A percentile compares a stretch with the other conserved stretches of the same genome.
phyloP scores from a whole-genome alignment of 2,888 invertebrate genomes.

The Sepioteuthis lessoniana region DNA sequence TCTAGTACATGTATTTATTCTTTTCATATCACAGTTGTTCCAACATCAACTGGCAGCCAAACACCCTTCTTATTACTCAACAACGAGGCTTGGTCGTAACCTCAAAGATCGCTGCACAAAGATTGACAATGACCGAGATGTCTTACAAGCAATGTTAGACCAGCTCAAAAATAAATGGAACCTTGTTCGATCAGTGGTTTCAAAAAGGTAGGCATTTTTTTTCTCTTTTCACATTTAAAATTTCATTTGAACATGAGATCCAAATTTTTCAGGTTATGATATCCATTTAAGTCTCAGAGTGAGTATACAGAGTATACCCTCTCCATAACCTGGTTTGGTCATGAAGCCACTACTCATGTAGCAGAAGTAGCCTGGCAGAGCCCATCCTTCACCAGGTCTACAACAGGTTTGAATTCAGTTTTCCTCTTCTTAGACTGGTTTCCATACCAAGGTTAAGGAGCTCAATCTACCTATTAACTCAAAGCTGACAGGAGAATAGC shows the following conservation, averaged over 20 bases:
- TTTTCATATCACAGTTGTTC: slow-evolving; percentile 66
- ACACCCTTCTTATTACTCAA: slow-evolving; percentile 73
- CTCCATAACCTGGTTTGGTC: too few species aligned
- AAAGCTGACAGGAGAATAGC: too few species aligned
- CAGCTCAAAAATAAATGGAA: slow-evolving; percentile 75
- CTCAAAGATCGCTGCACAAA: slow-evolving; percentile 74
- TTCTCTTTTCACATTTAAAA: not conserved
- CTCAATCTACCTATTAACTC: too few species aligned
- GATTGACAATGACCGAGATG: slow-evolving; percentile 71
- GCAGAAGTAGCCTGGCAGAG: too few species aligned
- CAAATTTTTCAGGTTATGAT: too few species aligned
- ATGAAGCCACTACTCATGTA: too few species aligned
- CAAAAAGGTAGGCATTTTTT: slow-evolving; percentile 63
- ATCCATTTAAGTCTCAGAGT: too few species aligned
- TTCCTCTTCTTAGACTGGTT: too few species aligned
- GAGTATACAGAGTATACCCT: too few species aligned
- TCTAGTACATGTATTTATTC: not conserved
- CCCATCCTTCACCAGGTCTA: too few species aligned
- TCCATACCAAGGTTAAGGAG: too few species aligned
- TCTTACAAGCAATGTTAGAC: slow-evolving; percentile 73
- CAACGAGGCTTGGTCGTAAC: slow-evolving; percentile 74
- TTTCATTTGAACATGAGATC: not conserved
- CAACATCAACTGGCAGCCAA: slow-evolving; percentile 71
- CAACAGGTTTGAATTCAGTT: too few species aligned
- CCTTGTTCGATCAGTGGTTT: slow-evolving; percentile 71